phyloP scores from a whole-genome alignment of 1,140 invertebrate species.

The Nasonia longicornis region DNA sequence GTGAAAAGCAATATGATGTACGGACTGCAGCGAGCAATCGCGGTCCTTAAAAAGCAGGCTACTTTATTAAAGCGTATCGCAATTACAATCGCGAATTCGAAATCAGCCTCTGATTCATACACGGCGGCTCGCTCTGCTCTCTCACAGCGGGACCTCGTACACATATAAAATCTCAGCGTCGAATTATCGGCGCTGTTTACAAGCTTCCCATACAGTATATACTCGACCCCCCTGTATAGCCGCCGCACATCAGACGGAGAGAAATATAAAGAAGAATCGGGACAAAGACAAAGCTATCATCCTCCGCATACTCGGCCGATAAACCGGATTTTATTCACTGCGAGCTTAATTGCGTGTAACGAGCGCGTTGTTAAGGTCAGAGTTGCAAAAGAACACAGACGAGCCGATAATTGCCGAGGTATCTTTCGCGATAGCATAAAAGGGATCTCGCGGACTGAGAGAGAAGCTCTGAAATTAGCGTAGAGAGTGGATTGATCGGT shows the following conservation, averaged over 20 bases:
- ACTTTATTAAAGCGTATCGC: background rate
- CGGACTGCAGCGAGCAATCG: background rate
- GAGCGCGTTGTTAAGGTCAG: slow-evolving; percentile 46
- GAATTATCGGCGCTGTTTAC: slow-evolving; percentile 1
- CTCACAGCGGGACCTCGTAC: background rate
- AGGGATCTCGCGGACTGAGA: background rate
- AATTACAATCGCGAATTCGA: slow-evolving; percentile 1
- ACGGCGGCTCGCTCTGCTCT: no score
- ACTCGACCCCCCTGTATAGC: background rate
- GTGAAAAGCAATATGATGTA: background rate
- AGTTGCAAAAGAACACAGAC: background rate
- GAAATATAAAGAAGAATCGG: slow-evolving; percentile 5
- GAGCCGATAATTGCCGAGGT: background rate
- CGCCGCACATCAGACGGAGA: background rate
- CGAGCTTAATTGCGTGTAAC: slow-evolving; percentile 32
- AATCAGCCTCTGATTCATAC: slow-evolving; percentile 6
- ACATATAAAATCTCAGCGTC: background rate
- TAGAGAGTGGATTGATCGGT: background rate
- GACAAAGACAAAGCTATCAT: slow-evolving; percentile 22
- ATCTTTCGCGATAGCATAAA: background rate
- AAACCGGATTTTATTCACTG: slow-evolving; percentile 19
- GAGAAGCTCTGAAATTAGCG: slow-evolving; percentile 2
- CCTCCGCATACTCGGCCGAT: background rate
- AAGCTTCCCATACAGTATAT: background rate
- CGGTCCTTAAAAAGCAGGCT: background rate